These are phyloP conservation scores for Aurelia aurita complex sp. Pacific DNA, from an alignment of 30 jellyfish, hydroid and myxozoan genomes.

Conservation along the genomic window DNA sequence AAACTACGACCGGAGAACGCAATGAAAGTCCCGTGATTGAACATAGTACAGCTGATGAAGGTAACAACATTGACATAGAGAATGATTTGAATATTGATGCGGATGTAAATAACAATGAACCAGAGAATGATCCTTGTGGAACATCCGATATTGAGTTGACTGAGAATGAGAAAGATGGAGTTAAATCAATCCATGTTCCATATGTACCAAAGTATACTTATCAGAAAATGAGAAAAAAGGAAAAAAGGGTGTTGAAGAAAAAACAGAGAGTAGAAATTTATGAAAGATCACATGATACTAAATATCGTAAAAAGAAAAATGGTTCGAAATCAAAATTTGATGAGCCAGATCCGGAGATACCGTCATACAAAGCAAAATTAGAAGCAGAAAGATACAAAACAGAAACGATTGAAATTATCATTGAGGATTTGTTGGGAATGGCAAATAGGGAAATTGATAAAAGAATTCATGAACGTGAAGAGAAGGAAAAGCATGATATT, in stretches of 20 bases:
- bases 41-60: background rate
- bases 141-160: background rate
- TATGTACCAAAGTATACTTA: constrained; percentile 4
- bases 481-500: background rate
- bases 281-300: constrained; percentile 4
- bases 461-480: background rate
- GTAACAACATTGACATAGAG: background rate
- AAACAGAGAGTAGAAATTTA: constrained; percentile 33
- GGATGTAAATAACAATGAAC: background rate
- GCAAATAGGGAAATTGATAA: background rate
- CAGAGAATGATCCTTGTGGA: background rate
- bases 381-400: constrained; percentile 3
- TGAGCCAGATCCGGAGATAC: constrained; percentile 51
- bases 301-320: background rate
- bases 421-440: background rate
- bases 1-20: background rate
- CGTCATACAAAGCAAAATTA: constrained; percentile 60
- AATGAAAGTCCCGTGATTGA: background rate
- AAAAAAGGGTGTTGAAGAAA: constrained; percentile 10
- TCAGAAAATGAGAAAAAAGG: constrained; percentile 31
- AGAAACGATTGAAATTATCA: background rate
- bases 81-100: background rate
- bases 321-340: background rate
- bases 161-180: background rate
- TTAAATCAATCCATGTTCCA: background rate